A percentile compares a stretch with the other conserved stretches of the same genome.
Evolutionary conservation across 2,888 invertebrate genomes (phyloP).

Genomic region (Epinotia nisella): DNA sequence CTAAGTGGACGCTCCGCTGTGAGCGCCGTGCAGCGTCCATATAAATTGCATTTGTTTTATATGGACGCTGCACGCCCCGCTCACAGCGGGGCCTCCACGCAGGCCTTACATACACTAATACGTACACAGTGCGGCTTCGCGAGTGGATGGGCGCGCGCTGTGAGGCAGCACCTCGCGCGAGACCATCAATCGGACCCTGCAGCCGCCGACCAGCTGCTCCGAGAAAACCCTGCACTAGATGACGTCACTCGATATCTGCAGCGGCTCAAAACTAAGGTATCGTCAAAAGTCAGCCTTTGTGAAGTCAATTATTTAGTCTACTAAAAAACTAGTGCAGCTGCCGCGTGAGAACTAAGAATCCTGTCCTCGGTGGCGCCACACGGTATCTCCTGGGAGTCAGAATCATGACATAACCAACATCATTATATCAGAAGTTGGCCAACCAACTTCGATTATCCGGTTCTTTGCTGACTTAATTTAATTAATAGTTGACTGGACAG

Average conservation of each 20-base stretch:
- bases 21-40: too few relatives aligned
- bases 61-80: too few relatives aligned
- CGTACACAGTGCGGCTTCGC: slow-evolving; percentile 87
- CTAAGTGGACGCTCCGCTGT: too few relatives aligned
- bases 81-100: too few relatives aligned
- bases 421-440: too few relatives aligned
- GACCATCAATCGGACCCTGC: slow-evolving; percentile 89
- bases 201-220: slow-evolving; percentile 85
- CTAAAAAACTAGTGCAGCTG: slow-evolving; percentile 62
- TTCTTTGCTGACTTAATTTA: too few relatives aligned
- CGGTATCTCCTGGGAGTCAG: slow-evolving; percentile 88
- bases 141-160: slow-evolving; percentile 90
- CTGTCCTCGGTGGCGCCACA: slow-evolving; percentile 89
- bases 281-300: not conserved
- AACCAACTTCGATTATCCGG: too few relatives aligned
- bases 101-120: too few relatives aligned
- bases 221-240: slow-evolving; percentile 90
- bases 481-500: too few relatives aligned
- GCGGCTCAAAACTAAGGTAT: slow-evolving; percentile 87
- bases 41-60: too few relatives aligned
- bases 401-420: too few relatives aligned
- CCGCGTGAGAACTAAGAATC: slow-evolving; percentile 86
- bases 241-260: slow-evolving; percentile 90
- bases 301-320: too few relatives aligned
- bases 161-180: slow-evolving; percentile 88